phyloP scores from a whole-genome alignment of 1,140 invertebrate genomes.

The Ceratosolen fusciceps region DNA sequence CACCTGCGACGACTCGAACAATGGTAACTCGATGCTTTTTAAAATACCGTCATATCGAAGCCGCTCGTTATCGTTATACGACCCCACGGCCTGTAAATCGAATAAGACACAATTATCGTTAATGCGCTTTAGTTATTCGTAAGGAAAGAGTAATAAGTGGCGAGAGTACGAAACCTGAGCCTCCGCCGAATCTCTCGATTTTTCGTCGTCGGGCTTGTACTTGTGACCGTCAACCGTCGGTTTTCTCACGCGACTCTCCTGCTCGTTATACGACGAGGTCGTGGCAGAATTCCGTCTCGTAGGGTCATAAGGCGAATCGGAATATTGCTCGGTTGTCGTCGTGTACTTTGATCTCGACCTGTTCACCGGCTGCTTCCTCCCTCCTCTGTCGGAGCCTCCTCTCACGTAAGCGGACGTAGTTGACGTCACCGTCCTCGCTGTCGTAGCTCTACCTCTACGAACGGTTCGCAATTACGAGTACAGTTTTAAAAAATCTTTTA shows the following conservation, averaged over 20 bases:
- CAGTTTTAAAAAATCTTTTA: too few relatives aligned
- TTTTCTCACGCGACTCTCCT: constrained; percentile 54
- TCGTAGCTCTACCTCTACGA: constrained; percentile 56
- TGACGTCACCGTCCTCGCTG: constrained; percentile 56
- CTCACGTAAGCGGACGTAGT: constrained; percentile 52
- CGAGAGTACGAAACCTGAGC: too few relatives aligned
- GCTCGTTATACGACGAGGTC: constrained; percentile 56
- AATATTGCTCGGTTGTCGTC: constrained; percentile 61
- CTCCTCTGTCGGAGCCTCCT: constrained; percentile 55
- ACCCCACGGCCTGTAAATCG: constrained; percentile 51
- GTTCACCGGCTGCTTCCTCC: constrained; percentile 63
- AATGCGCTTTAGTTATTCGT: too few relatives aligned
- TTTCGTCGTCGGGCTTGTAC: constrained; percentile 46
- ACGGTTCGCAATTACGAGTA: too few relatives aligned
- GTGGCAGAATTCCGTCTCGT: constrained; percentile 59
- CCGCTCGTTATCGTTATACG: constrained; percentile 49
- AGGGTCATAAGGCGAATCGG: constrained; percentile 62
- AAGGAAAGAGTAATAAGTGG: too few relatives aligned
- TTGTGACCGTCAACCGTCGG: constrained; percentile 56
- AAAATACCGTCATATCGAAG: constrained; percentile 49
- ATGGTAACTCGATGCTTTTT: constrained; percentile 37
- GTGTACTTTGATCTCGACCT: constrained; percentile 64
- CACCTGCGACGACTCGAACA: constrained; percentile 37
- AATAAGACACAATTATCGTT: too few relatives aligned
- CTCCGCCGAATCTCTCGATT: constrained; percentile 49